These are phyloP conservation scores for Trachelipus rathkii DNA, from an alignment of 1,140 invertebrate species.

Conservation along the genomic window DNA sequence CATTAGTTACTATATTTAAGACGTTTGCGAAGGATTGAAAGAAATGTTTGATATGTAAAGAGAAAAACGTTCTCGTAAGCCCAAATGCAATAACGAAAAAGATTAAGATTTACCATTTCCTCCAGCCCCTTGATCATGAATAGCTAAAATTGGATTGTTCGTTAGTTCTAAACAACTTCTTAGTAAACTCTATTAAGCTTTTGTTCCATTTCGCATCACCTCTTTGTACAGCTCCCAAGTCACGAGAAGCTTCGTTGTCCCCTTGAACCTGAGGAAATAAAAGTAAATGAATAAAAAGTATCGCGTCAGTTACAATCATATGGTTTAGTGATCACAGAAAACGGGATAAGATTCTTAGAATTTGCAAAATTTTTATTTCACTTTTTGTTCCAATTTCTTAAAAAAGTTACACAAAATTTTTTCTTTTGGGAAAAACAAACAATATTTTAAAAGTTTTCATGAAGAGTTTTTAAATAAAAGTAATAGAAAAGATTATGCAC, in stretches of 20 bases:
- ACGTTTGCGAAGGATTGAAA: constrained; percentile 70
- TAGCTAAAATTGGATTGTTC: constrained; percentile 86
- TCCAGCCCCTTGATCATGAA: constrained; percentile 94
- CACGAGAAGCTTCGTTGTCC: constrained; percentile 77
- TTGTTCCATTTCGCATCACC: constrained; percentile 99
- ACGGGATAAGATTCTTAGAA: too few species aligned
- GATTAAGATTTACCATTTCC: constrained; percentile 75
- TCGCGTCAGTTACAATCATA: too few species aligned
- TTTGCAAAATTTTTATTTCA: too few species aligned
- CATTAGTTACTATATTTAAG: constrained; percentile 89
- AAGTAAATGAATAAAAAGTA: too few species aligned
- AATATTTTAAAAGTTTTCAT: too few species aligned
- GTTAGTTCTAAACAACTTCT: constrained; percentile 82
- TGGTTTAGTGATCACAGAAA: too few species aligned
- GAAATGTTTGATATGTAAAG: not conserved
- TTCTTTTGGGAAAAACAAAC: too few species aligned
- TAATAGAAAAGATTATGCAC: constrained; percentile 51
- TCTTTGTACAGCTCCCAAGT: constrained; percentile 94
- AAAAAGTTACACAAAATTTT: too few species aligned
- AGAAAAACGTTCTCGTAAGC: too few species aligned
- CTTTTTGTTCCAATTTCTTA: too few species aligned
- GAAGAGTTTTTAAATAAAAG: too few species aligned
- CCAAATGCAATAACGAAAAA: too few species aligned
- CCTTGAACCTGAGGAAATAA: constrained; percentile 65
- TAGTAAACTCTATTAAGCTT: constrained; percentile 90